Evolutionary conservation across 2,113 vertebrate species (phyloP).

Genomic region (Vulpes ferrilata): DNA sequence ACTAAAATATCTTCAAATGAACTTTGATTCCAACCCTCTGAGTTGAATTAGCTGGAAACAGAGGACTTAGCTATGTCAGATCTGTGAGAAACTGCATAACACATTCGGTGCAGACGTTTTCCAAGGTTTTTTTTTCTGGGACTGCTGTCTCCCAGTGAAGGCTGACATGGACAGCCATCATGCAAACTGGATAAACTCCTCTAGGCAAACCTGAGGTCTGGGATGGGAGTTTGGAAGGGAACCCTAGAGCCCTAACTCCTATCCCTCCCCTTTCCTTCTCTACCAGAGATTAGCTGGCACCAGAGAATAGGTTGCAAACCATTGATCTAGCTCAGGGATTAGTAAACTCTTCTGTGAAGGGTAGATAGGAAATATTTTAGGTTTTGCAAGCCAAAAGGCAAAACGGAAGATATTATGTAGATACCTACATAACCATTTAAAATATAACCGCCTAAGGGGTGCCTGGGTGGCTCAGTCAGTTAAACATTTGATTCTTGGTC

Average conservation of each 20-base stretch:
- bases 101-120: background rate
- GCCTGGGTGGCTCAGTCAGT: background rate
- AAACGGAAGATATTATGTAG: background rate
- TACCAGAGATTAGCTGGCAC: background rate
- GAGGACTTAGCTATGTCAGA: background rate
- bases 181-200: background rate
- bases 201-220: background rate
- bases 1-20: background rate
- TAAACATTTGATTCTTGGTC: background rate
- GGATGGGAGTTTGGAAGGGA: background rate
- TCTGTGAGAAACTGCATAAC: background rate
- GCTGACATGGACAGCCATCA: background rate
- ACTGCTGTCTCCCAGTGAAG: background rate
- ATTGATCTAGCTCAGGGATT: background rate
- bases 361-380: background rate
- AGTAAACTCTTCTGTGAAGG: background rate
- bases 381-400: background rate
- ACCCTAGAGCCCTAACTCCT: background rate
- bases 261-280: background rate
- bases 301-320: background rate
- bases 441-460: background rate
- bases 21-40: background rate
- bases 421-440: slow-evolving; percentile 17
- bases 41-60: background rate
- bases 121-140: background rate